These are phyloP conservation scores for Nannobrachium achirus DNA, from an alignment of 2,113 vertebrate species.

Conservation along the genomic window DNA sequence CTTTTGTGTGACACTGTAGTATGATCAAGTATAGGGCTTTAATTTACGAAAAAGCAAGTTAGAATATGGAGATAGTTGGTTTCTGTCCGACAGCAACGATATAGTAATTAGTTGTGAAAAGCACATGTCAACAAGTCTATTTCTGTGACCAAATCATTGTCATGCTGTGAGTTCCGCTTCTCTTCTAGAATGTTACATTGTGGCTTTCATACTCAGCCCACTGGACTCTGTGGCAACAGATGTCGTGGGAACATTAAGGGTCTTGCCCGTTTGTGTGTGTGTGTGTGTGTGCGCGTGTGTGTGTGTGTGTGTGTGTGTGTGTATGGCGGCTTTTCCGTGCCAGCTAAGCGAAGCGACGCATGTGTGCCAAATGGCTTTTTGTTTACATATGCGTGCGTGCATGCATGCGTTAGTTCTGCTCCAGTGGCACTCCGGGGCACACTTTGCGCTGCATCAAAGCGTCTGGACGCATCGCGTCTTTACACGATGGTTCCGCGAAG, in stretches of 20 bases:
- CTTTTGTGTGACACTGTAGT: too few species aligned
- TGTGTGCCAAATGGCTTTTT: too few species aligned
- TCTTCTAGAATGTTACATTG: constrained; percentile 36
- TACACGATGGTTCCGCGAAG: too few species aligned
- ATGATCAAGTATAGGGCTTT: too few species aligned
- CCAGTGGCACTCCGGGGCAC: too few species aligned
- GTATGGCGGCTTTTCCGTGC: too few species aligned
- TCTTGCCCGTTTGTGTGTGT: constrained; percentile 6
- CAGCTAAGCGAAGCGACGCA: too few species aligned
- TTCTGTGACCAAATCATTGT: constrained; percentile 26
- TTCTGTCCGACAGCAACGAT: neutral
- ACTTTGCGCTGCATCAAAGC: too few species aligned
- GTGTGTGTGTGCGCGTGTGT: neutral
- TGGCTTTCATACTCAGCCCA: constrained; percentile 35
- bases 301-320: neutral
- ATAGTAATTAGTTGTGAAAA: constrained; percentile 19
- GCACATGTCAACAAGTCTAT: constrained; percentile 24
- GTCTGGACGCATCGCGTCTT: too few species aligned
- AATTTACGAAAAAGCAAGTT: too few species aligned
- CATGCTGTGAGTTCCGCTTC: constrained; percentile 28
- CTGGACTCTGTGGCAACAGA: constrained; percentile 49
- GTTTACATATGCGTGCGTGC: neutral
- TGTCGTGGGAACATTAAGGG: constrained; percentile 58
- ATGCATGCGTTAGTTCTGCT: neutral
- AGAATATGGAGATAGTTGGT: too few species aligned